Evolutionary conservation across 2,113 vertebrate species (phyloP).

Genomic region (Dolichallabes microphthalmus): DNA sequence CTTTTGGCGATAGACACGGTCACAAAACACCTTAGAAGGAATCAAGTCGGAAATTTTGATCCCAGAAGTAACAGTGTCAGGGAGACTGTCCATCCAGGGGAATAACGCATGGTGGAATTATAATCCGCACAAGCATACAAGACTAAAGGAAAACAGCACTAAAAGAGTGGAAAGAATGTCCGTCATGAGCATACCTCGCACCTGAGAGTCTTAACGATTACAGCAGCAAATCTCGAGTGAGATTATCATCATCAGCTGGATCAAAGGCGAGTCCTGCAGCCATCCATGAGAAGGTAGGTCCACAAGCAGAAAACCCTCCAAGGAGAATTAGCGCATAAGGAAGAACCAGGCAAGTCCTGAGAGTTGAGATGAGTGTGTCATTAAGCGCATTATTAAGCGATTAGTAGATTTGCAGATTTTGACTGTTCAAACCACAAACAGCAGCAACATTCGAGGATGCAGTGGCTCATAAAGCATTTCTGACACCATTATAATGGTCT

Average conservation of each 20-base stretch:
- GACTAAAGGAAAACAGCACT: not conserved
- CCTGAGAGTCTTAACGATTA: too few species aligned
- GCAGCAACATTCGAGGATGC: not conserved
- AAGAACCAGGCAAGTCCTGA: not conserved
- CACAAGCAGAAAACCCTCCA: not conserved
- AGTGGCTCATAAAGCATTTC: not conserved
- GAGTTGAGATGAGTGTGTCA: not conserved
- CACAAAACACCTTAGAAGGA: not conserved
- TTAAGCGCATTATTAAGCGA: not conserved
- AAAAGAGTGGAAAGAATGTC: not conserved
- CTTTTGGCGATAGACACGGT: not conserved
- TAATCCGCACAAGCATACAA: not conserved
- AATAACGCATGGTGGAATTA: not conserved
- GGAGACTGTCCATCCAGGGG: too few species aligned
- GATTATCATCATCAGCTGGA: not conserved
- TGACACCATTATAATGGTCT: not conserved
- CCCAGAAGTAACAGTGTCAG: not conserved
- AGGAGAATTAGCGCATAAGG: not conserved
- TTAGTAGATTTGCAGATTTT: not conserved
- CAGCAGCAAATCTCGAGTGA: not conserved
- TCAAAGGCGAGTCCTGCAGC: not conserved
- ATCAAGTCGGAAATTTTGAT: not conserved
- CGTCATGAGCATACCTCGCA: not conserved
- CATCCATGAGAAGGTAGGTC: not conserved
- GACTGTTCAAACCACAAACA: slow-evolving; percentile 4